Evolutionary conservation across 2,888 invertebrate genomes (phyloP).

Genomic region (Eristalis pertinax): DNA sequence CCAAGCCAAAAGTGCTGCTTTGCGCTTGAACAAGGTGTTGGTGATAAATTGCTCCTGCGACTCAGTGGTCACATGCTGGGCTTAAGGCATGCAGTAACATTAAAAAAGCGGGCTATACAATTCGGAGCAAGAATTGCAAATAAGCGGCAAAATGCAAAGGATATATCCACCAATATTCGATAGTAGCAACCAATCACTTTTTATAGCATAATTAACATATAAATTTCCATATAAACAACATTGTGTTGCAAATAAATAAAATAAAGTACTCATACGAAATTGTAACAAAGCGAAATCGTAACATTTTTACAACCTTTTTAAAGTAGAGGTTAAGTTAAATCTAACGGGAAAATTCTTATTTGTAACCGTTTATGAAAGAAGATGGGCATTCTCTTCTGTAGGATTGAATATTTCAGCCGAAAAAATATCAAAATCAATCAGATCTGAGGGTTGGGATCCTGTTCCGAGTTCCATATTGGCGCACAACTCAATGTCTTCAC

Average conservation of each 20-base stretch:
- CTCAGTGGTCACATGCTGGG: slow-evolving; percentile 87
- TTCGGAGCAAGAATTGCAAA: slow-evolving; percentile 98
- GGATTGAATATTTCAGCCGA: slow-evolving; percentile 61
- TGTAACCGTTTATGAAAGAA: slow-evolving; percentile 1
- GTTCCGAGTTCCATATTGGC: slow-evolving; percentile 68
- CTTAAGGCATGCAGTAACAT: slow-evolving; percentile 84
- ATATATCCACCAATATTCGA: slow-evolving; percentile 83
- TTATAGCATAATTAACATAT: slow-evolving; percentile 62
- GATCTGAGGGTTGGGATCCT: slow-evolving; percentile 49
- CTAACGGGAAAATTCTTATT: background rate
- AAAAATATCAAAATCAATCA: slow-evolving; percentile 60
- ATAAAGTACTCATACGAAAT: slow-evolving; percentile 30
- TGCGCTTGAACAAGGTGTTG: slow-evolving; percentile 86
- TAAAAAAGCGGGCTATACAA: slow-evolving; percentile 97
- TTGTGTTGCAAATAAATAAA: slow-evolving; percentile 29
- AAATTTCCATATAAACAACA: slow-evolving; percentile 43
- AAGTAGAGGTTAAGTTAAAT: slow-evolving; percentile 5
- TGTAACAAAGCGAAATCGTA: background rate
- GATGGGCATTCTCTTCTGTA: slow-evolving; percentile 25
- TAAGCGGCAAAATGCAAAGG: slow-evolving; percentile 92
- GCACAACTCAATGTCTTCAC: slow-evolving; percentile 59
- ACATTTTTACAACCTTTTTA: slow-evolving; percentile 13
- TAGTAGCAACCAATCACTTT: slow-evolving; percentile 9
- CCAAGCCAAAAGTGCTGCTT: slow-evolving; percentile 84
- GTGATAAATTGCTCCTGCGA: slow-evolving; percentile 96